Evolutionary conservation across 2,888 invertebrate genomes (phyloP), one percentile per base, ranked within the genome.

Genomic region (Operophtera brumata): DNA sequence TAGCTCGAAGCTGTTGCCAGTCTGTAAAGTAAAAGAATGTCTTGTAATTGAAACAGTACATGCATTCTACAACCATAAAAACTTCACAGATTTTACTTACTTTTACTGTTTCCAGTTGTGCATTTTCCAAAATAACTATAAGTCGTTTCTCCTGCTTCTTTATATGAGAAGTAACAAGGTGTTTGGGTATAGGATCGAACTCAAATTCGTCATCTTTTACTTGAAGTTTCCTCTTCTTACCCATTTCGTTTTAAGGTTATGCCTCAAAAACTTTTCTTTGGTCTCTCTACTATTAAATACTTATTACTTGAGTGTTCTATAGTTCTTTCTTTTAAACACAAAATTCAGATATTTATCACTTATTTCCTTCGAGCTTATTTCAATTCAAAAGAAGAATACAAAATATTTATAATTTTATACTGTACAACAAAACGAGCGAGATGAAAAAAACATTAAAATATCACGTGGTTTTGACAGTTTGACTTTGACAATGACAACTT

Each of bases 81-180:
- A 30, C 30, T 30, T 30, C 2, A 9, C 9, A n/a, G n/a, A n/a
- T 9, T 8, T 7, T 8, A 13, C 64, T 68, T 82, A 98, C 98
- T 92, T 99, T 99, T 0, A 98, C 97, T 39, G 97, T 96, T 90
- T 99, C 99, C 47, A 99, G 84, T 73, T 98, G 98, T 3, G 99
- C 98, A 54, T 95, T 94, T 89, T 99, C 99, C 49, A 99, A 86
- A 54, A 99, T 93, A 36, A 99, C 93, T 64, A 99, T 96, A 13
- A 99, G 90, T 45, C 99, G 94, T 81, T 98, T 97, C 70, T 97
- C 96, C 82, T 95, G 94, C 67, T 96, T 94, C 70, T 94, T 93
- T 42, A 96, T 91, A 64, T 96, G 96, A 12, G 93, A 91, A n/a
- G 94, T 92, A 37, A 94, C 93, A 59, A 96, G 91, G 84, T 96